Conservation (phyloP, 2,888 invertebrate genomes). For the Argyresthia goedartella region DNA sequence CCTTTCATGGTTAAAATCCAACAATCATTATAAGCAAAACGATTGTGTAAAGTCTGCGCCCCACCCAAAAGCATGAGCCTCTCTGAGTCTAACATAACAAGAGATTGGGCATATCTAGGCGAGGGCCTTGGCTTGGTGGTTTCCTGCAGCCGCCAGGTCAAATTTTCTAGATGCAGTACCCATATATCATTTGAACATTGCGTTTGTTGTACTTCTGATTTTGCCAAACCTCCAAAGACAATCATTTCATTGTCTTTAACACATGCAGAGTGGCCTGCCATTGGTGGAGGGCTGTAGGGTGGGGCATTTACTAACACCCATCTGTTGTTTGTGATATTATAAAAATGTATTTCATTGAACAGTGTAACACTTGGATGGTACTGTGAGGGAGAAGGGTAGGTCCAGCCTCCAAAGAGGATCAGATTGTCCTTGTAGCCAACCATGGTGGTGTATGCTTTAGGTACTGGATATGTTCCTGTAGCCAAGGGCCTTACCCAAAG, state of each 20-base stretch:
- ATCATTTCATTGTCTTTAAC: slow-evolving; percentile 87
- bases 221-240: slow-evolving; percentile 81
- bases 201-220: slow-evolving; percentile 59
- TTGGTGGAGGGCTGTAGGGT: slow-evolving; percentile 81
- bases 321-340: slow-evolving; percentile 82
- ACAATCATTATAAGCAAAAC: slow-evolving; percentile 85
- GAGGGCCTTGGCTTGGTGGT: slow-evolving; percentile 78
- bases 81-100: slow-evolving; percentile 82
- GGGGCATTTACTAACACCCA: slow-evolving; percentile 79
- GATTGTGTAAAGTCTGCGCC: slow-evolving; percentile 86
- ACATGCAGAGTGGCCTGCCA: slow-evolving; percentile 94
- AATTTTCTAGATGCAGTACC: slow-evolving; percentile 84
- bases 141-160: slow-evolving; percentile 83
- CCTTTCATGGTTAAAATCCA: slow-evolving; percentile 89
- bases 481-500: slow-evolving; percentile 88
- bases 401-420: slow-evolving; percentile 95
- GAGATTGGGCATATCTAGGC: slow-evolving; percentile 95
- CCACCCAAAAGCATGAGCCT: slow-evolving; percentile 88
- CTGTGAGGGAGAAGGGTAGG: slow-evolving; percentile 89
- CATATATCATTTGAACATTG: slow-evolving; percentile 86
- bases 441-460: slow-evolving; percentile 95
- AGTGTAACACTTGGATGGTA: slow-evolving; percentile 87
- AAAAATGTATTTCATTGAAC: slow-evolving; percentile 93
- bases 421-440: slow-evolving; percentile 87
- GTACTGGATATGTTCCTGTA: slow-evolving; percentile 91